Conservation (phyloP, 1,140 invertebrate genomes). For the Lysiphlebus fabarum region DNA sequence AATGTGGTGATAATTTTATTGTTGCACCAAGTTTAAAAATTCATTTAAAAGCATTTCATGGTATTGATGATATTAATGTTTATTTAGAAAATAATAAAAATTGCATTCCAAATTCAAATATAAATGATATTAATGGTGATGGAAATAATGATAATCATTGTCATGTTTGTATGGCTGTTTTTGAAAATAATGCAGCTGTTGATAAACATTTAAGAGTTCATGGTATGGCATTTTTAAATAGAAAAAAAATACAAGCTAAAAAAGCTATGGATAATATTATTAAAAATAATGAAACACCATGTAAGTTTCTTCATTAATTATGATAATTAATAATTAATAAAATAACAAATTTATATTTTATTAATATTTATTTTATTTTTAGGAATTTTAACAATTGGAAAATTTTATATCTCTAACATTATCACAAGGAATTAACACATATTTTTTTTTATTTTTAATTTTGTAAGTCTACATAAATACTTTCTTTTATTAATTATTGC, state of each 20-base stretch:
- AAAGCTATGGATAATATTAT: conserved; percentile 37
- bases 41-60: conserved; percentile 63
- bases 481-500: no score
- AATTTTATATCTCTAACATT: no score
- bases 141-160: conserved; percentile 61
- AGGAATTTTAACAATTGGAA: no score
- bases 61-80: conserved; percentile 56
- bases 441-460: no score
- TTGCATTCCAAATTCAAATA: conserved; percentile 51
- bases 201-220: conserved; percentile 65
- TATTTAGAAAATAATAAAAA: conserved; percentile 61
- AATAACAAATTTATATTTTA: no score
- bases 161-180: conserved; percentile 62
- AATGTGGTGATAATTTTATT: conserved; percentile 67
- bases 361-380: no score
- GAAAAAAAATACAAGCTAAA: conserved; percentile 43
- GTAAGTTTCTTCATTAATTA: background rate
- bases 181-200: conserved; percentile 53
- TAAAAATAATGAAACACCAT: conserved; percentile 26
- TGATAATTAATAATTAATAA: no score
- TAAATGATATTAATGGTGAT: conserved; percentile 46
- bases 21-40: conserved; percentile 64
- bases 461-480: no score
- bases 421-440: no score
- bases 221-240: conserved; percentile 65